A percentile compares a stretch with the other conserved stretches of the same genome.
Evolutionary conservation across 1,140 invertebrate genomes (phyloP).

Genomic region (Macrocentrus cingulum): DNA sequence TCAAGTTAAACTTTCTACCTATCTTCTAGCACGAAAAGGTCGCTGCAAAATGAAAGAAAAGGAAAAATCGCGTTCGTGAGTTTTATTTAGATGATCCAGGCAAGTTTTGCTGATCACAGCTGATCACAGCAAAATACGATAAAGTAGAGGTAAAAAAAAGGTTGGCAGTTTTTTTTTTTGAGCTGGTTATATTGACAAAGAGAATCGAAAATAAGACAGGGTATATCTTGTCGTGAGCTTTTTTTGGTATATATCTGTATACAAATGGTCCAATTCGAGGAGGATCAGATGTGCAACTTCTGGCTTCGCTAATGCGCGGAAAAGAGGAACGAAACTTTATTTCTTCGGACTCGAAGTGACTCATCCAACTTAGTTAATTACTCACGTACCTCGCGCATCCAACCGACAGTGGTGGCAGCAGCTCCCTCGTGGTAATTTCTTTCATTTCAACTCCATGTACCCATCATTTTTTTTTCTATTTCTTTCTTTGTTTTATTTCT

Average conservation of each 20-base stretch:
- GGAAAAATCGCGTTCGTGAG: no score
- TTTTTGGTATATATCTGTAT: not conserved
- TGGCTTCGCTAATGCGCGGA: constrained; percentile 10
- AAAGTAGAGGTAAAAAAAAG: no score
- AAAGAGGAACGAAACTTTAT: constrained; percentile 30
- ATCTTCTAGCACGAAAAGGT: no score
- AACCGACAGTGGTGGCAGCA: not conserved
- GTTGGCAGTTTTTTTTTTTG: no score
- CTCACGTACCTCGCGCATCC: constrained; percentile 7
- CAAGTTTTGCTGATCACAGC: no score
- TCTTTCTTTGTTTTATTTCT: not conserved
- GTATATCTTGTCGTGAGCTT: no score
- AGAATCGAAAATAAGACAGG: no score
- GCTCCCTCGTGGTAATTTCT: not conserved
- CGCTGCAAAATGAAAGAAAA: no score
- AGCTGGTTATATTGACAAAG: no score
- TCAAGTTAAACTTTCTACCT: no score
- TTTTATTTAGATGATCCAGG: no score
- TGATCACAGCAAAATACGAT: no score
- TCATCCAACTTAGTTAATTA: constrained; percentile 45
- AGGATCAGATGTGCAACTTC: constrained; percentile 3
- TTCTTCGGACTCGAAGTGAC: constrained; percentile 34
- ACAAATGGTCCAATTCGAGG: not conserved
- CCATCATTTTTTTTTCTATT: not conserved
- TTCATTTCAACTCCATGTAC: constrained; percentile 1